A percentile compares a stretch with the other conserved stretches of the same genome.
Evolutionary conservation across 2,888 invertebrate genomes (phyloP).

Genomic region (Tigriopus californicus): DNA sequence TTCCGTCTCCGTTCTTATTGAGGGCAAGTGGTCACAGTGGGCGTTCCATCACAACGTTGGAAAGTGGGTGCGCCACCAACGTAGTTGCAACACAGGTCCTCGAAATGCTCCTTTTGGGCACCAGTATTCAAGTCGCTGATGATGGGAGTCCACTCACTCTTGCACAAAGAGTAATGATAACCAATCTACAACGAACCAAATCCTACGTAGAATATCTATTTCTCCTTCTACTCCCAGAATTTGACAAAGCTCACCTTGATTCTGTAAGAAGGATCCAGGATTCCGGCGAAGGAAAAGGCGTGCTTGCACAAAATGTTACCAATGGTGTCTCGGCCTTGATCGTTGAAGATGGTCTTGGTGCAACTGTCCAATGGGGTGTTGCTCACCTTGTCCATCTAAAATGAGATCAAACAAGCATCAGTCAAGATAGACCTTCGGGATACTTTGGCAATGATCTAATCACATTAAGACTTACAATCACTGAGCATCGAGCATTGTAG

Average conservation of each 20-base stretch:
- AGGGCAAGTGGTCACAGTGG: too few relatives aligned
- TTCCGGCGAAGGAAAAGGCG: background rate
- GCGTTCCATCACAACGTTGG: too few relatives aligned
- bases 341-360: background rate
- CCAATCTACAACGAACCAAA: background rate
- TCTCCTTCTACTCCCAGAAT: too few relatives aligned
- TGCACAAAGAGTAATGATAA: background rate
- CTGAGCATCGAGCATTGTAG: too few relatives aligned
- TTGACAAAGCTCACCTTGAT: background rate
- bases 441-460: too few relatives aligned
- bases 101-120: too few relatives aligned
- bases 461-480: too few relatives aligned
- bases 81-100: too few relatives aligned
- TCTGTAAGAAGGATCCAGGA: background rate
- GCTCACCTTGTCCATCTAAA: background rate
- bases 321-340: background rate
- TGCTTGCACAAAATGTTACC: background rate
- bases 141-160: slow-evolving; percentile 1
- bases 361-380: background rate
- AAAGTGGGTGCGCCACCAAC: too few relatives aligned
- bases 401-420: background rate
- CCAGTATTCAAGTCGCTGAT: too few relatives aligned
- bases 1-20: too few relatives aligned
- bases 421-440: too few relatives aligned
- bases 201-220: background rate